These are phyloP conservation scores for Phyllotis vaccarum DNA, from an alignment of 2,797 vertebrate genomes.

Conservation along the genomic window DNA sequence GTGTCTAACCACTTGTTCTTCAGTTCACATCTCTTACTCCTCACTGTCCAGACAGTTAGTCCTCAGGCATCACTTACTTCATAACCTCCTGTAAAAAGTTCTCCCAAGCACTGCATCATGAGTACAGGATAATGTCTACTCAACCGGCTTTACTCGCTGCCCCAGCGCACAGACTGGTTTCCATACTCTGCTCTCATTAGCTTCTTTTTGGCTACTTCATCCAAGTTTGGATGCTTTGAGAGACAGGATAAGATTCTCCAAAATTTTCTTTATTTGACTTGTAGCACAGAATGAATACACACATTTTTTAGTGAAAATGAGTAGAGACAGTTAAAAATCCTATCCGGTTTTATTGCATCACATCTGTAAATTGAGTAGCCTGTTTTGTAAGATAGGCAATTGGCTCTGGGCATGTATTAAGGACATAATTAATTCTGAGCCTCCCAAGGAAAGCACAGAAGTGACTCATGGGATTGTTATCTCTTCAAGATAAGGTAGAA, in stretches of 20 bases:
- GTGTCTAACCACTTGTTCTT: neutral
- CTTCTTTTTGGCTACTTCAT: neutral
- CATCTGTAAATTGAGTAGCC: neutral
- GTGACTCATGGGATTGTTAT: conserved; percentile 36
- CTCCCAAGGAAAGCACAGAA: neutral
- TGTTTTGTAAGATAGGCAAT: neutral
- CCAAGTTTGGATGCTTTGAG: neutral
- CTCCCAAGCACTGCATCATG: too few species aligned
- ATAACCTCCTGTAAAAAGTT: neutral
- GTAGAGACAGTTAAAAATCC: neutral
- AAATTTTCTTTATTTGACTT: neutral
- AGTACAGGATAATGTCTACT: fast-evolving
- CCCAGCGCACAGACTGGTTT: fast-evolving
- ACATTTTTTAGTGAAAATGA: neutral
- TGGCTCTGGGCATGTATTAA: neutral
- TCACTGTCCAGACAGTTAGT: fast-evolving
- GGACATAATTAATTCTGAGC: conserved; percentile 46
- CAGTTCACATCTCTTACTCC: neutral
- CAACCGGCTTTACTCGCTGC: neutral
- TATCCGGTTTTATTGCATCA: neutral
- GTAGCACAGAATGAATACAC: neutral
- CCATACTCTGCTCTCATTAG: too few species aligned
- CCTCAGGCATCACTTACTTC: neutral
- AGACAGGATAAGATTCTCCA: neutral
- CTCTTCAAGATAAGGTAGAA: neutral